Evolutionary conservation across 2,888 invertebrate species (phyloP).

Genomic region (Zygaena filipendulae): DNA sequence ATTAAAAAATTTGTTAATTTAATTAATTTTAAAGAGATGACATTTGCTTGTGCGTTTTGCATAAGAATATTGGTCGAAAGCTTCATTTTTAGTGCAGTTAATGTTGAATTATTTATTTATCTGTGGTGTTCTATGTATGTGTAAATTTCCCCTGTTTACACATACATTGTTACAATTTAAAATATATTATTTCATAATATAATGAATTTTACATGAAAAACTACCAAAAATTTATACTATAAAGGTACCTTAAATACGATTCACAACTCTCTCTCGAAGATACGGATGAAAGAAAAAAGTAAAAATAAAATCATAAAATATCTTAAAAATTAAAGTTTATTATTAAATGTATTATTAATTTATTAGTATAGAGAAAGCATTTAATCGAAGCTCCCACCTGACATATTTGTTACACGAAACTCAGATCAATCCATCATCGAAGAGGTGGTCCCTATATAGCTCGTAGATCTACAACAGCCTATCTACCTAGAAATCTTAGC

Average conservation of each 20-base stretch:
- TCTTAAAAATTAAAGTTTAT: conserved; percentile 38
- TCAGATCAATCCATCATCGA: conserved; percentile 43
- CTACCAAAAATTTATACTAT: background rate
- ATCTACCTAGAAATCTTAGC: too few relatives aligned
- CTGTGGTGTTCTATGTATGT: conserved; percentile 46
- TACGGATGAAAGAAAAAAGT: too few relatives aligned
- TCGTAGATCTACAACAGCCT: too few relatives aligned
- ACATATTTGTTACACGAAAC: conserved; percentile 29
- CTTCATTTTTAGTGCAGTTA: too few relatives aligned
- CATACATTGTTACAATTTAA: too few relatives aligned
- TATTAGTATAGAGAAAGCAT: conserved; percentile 35
- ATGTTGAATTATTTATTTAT: too few relatives aligned
- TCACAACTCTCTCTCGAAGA: conserved; percentile 52
- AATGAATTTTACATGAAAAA: conserved; percentile 14
- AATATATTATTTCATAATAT: conserved; percentile 22
- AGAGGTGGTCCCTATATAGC: conserved; percentile 59
- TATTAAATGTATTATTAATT: conserved; percentile 39
- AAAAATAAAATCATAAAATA: conserved; percentile 24
- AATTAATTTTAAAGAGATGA: too few relatives aligned
- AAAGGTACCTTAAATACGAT: conserved; percentile 32
- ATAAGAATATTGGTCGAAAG: conserved; percentile 43
- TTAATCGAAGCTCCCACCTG: conserved; percentile 34
- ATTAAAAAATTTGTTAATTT: too few relatives aligned
- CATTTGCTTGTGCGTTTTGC: conserved; percentile 50
- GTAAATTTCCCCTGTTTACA: conserved; percentile 67